A percentile compares a stretch with the other conserved stretches of the same genome.
phyloP scores from a whole-genome alignment of 1,140 invertebrate species.

The Drosophila watanabei region DNA sequence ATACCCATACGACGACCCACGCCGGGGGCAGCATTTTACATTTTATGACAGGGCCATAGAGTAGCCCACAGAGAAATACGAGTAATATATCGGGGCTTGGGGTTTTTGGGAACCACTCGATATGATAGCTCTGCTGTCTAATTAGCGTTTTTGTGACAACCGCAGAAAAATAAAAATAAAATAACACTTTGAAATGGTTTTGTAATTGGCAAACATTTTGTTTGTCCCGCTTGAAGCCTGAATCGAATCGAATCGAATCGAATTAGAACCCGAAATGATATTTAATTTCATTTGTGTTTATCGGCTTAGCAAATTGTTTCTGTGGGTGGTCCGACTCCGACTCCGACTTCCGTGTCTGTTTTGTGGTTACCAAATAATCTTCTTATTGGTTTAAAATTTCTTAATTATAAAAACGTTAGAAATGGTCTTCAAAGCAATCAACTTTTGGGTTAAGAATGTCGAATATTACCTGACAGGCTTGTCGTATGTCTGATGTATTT shows the following conservation, averaged over 20 bases:
- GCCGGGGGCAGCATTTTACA: constrained; percentile 61
- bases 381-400: constrained; percentile 42
- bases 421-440: constrained; percentile 3
- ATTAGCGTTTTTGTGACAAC: constrained; percentile 70
- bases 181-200: constrained; percentile 68
- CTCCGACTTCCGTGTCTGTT: constrained; percentile 13
- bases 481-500: constrained; percentile 2
- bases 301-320: constrained; percentile 58
- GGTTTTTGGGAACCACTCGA: constrained; percentile 13
- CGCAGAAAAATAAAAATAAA: constrained; percentile 44
- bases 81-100: constrained; percentile 15
- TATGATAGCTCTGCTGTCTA: constrained; percentile 68
- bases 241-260: constrained; percentile 27
- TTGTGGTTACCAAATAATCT: constrained; percentile 31
- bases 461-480: background rate
- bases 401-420: constrained; percentile 25
- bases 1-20: constrained; percentile 68
- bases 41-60: constrained; percentile 64
- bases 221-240: constrained; percentile 33
- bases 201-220: constrained; percentile 72
- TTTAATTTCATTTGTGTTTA: constrained; percentile 75
- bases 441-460: constrained; percentile 1
- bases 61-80: constrained; percentile 41
- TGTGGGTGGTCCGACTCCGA: constrained; percentile 37
- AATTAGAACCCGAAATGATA: constrained; percentile 25